Percentiles rank a stretch among this genome's conserved stretches.
Conservation (phyloP, 2,113 vertebrate species). For the Gavialis gangeticus region DNA sequence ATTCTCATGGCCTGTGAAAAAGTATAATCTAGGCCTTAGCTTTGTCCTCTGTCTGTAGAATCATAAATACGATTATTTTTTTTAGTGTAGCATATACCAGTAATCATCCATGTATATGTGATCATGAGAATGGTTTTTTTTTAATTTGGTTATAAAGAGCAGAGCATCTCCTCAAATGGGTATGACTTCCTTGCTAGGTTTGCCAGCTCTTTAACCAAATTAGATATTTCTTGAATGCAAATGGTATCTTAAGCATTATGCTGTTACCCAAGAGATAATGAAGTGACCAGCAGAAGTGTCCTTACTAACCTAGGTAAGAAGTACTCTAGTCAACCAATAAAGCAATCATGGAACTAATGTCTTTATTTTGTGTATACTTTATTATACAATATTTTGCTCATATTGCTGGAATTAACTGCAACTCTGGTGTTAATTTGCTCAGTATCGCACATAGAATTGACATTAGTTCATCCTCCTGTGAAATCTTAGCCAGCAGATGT, state of each 20-base stretch:
- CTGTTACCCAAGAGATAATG: constrained; percentile 14
- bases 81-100: neutral
- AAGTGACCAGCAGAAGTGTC: neutral
- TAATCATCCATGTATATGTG: constrained; percentile 2
- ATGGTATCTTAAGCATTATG: neutral
- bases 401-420: constrained; percentile 48
- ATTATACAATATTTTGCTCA: constrained; percentile 33
- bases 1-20: neutral
- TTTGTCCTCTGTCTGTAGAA: neutral
- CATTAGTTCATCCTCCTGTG: neutral
- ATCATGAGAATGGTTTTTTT: constrained; percentile 31
- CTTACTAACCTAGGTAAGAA: neutral
- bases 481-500: neutral
- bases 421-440: constrained; percentile 17
- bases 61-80: constrained; percentile 20
- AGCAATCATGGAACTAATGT: constrained; percentile 21
- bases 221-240: neutral
- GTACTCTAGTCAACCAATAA: neutral
- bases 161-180: constrained; percentile 21
- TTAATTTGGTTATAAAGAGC: constrained; percentile 27
- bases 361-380: constrained; percentile 38
- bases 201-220: constrained; percentile 39
- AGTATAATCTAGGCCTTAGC: neutral
- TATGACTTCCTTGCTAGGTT: constrained; percentile 8
- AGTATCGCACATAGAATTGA: neutral